These are phyloP conservation scores for Australoheros scitulus DNA, from an alignment of 2,113 vertebrate species.

Conservation along the genomic window DNA sequence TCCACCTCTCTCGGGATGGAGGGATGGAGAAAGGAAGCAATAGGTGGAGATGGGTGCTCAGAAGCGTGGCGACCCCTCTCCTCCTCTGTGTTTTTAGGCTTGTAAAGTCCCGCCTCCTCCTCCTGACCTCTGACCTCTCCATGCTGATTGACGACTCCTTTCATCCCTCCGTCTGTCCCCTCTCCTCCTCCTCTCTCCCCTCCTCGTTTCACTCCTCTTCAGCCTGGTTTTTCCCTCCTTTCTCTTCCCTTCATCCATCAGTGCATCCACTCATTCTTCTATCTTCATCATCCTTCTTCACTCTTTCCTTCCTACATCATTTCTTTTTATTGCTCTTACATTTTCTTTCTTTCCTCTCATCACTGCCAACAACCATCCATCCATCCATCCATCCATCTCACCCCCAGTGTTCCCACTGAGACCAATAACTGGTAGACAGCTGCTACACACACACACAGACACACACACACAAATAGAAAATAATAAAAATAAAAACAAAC, in stretches of 20 bases:
- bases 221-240: not conserved
- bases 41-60: not conserved
- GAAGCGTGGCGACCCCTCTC: slow-evolving; percentile 26
- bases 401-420: slow-evolving; percentile 50
- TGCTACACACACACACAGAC: slow-evolving; percentile 30
- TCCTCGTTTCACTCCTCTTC: not conserved
- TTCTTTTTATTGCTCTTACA: too few species aligned
- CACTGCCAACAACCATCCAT: not conserved
- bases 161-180: not conserved
- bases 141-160: slow-evolving; percentile 31
- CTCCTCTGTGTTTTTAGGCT: slow-evolving; percentile 34
- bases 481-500: slow-evolving; percentile 18
- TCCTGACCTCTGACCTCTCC: slow-evolving; percentile 40
- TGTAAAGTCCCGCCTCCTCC: slow-evolving; percentile 52
- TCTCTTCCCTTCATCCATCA: not conserved
- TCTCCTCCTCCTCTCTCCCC: not conserved
- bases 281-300: not conserved
- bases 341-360: not conserved
- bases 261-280: not conserved
- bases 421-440: slow-evolving; percentile 52
- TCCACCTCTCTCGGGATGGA: slow-evolving; percentile 4
- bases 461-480: not conserved
- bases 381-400: not conserved
- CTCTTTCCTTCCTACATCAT: too few species aligned
- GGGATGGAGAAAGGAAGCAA: not conserved